A percentile compares a stretch with the other conserved stretches of the same genome.
Conservation (phyloP, 2,888 invertebrate genomes). For the Tachina fera region DNA sequence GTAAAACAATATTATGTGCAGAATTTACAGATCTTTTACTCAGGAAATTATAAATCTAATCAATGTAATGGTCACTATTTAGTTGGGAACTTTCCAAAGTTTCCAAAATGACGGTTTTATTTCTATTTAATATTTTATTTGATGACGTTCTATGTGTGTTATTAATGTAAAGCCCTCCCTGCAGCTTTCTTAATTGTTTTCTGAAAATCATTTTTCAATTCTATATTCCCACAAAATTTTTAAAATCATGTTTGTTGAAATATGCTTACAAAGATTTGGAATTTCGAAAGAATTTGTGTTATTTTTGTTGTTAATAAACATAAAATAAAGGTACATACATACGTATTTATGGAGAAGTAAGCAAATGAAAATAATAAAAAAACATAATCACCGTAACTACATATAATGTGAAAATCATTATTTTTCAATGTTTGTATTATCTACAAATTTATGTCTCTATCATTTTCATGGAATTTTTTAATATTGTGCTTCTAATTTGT, state of each 20-base stretch:
- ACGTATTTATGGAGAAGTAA: background rate
- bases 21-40: too few relatives aligned
- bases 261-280: background rate
- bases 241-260: background rate
- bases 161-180: too few relatives aligned
- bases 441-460: constrained; percentile 23
- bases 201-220: background rate
- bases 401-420: constrained; percentile 4
- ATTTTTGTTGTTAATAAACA: background rate
- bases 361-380: background rate
- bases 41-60: too few relatives aligned
- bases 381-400: too few relatives aligned
- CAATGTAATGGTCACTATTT: too few relatives aligned
- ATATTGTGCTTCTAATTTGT: constrained; percentile 40
- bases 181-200: too few relatives aligned
- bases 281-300: constrained; percentile 6
- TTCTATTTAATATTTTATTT: too few relatives aligned
- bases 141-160: too few relatives aligned
- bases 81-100: too few relatives aligned
- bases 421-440: constrained; percentile 31
- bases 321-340: background rate
- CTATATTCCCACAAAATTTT: constrained; percentile 8
- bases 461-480: background rate
- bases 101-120: too few relatives aligned
- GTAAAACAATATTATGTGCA: too few relatives aligned